Percentiles rank a stretch among this genome's conserved stretches.
phyloP scores from a whole-genome alignment of 1,140 invertebrate species.

The Apocrypta bakeri region DNA sequence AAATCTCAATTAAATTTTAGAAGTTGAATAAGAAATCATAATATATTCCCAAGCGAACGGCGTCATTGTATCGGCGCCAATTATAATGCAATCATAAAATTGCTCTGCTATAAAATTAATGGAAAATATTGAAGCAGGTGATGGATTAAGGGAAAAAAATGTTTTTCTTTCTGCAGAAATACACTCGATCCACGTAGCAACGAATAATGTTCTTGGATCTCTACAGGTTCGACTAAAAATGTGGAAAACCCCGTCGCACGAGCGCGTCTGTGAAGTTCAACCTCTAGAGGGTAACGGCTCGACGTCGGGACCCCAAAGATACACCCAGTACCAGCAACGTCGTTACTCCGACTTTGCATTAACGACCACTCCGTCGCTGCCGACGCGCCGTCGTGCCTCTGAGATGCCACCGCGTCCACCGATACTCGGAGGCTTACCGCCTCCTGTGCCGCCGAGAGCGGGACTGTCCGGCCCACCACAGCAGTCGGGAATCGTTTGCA shows the following conservation, averaged over 20 bases:
- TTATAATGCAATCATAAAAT: no score
- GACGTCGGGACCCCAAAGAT: conserved; percentile 74
- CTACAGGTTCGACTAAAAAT: conserved; percentile 83
- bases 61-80: no score
- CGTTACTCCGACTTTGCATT: conserved; percentile 84
- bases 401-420: conserved; percentile 76
- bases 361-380: conserved; percentile 74
- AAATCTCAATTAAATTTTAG: no score
- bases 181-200: no score
- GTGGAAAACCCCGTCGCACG: conserved; percentile 84
- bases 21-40: no score
- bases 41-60: no score
- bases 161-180: no score
- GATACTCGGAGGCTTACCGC: conserved; percentile 49
- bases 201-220: no score
- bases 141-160: no score
- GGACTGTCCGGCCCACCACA: conserved; percentile 61
- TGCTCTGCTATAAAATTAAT: no score
- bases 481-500: conserved; percentile 81
- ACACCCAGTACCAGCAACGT: conserved; percentile 76
- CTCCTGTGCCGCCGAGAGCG: conserved; percentile 63
- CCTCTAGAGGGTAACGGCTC: conserved; percentile 79
- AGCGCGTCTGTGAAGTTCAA: conserved; percentile 87
- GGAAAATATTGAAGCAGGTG: no score
- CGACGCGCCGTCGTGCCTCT: conserved; percentile 76